Evolutionary conservation across 2,113 vertebrate genomes (phyloP).

Genomic region (Xiphophorus hellerii): DNA sequence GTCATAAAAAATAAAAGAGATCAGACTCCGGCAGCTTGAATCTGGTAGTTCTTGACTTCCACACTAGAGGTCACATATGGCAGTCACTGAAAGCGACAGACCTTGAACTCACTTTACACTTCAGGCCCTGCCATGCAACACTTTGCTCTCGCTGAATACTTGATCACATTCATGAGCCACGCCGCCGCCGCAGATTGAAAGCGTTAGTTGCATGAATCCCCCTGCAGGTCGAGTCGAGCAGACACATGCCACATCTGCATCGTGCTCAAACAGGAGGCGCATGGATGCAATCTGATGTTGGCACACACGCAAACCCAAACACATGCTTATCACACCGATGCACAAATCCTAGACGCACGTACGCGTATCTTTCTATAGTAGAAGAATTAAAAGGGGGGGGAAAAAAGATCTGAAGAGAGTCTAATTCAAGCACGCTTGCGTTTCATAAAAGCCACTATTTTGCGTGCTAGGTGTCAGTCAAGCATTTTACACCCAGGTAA

Average conservation of each 20-base stretch:
- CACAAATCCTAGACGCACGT: slow-evolving; percentile 5
- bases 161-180: slow-evolving; percentile 60
- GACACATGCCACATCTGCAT: slow-evolving; percentile 71
- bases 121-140: slow-evolving; percentile 50
- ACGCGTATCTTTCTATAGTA: slow-evolving; percentile 34
- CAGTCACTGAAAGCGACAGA: slow-evolving; percentile 48
- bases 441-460: slow-evolving; percentile 68
- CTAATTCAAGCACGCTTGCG: slow-evolving; percentile 66
- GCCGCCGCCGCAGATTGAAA: slow-evolving; percentile 57
- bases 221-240: slow-evolving; percentile 57
- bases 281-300: neutral
- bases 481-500: slow-evolving; percentile 36
- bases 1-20: slow-evolving; percentile 43
- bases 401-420: slow-evolving; percentile 46
- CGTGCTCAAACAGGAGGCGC: slow-evolving; percentile 21
- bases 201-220: slow-evolving; percentile 49
- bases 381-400: neutral
- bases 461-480: slow-evolving; percentile 71
- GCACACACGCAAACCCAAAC: slow-evolving; percentile 3
- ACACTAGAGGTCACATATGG: slow-evolving; percentile 65
- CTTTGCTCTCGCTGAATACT: slow-evolving; percentile 61
- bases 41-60: slow-evolving; percentile 63
- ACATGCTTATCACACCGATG: slow-evolving; percentile 1
- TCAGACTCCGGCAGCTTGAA: slow-evolving; percentile 32
- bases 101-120: slow-evolving; percentile 66